Base-by-base conservation (phyloP, 2,888 invertebrate species). In the Dinocampus coccinellae region DNA sequence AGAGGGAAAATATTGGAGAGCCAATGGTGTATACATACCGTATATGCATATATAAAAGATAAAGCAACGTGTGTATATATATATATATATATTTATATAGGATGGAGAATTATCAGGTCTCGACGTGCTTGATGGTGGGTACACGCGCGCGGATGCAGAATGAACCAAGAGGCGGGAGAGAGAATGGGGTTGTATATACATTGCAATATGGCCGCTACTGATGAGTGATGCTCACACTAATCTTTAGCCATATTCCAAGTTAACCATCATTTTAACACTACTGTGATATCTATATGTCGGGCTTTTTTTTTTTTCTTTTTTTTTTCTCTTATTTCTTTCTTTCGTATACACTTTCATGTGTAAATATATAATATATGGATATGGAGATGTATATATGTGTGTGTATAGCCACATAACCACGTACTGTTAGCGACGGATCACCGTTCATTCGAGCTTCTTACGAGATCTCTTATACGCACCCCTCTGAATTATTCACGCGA, bases 161-260 rank as follows among this genome's bases (percentile, higher is more conserved):
- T 52, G 63, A 39, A 24, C 36, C 22, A 42, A 52, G 63, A 20
- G 69, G 58, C 42, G 58, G 67, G 57, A 16, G 22, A 42, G 67
- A 65, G 47, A 76, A 75, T 76, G 75, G 29, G 3, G 29, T 29
- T n/a, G 7, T 29, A 29, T 73, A 78, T 66, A 57, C 81, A 79
- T 81, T 81, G 83, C 85, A 86, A 86, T 86, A 87, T 86, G 85
- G 86, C 85, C 82, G 87, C 83, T 83, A 78, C 84, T 85, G 85
- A 87, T 87, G 87, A 87, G 85, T 81, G 85, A 87, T 87, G 84
- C 85, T 84, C 83, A 83, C 7, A 83, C n/a, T 82, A 85, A 85
- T 83, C 85, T 86, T 83, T 85, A 29, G 80, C 80, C 79, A 81
- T 78, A 80, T 77, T 78, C 78, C 79, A 52, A 69, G 52, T 24